Evolutionary conservation across 2,888 invertebrate species (phyloP).

Genomic region (Mesoligia furuncula): DNA sequence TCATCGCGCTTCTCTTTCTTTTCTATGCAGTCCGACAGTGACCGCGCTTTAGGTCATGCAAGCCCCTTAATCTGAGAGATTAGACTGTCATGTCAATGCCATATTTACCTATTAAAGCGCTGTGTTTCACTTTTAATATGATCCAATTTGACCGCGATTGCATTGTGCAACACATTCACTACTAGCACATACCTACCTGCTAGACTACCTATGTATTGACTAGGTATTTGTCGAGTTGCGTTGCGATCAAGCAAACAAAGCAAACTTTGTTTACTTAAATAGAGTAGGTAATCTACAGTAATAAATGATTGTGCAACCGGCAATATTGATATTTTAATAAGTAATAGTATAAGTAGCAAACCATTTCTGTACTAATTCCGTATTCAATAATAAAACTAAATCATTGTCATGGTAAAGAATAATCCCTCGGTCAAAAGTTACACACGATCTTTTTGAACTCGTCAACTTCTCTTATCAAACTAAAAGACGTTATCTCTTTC

Average conservation of each 20-base stretch:
- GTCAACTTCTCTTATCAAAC: slow-evolving; percentile 50
- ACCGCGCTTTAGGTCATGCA: too few species aligned
- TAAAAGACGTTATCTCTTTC: slow-evolving; percentile 40
- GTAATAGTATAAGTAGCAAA: background rate
- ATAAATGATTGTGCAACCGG: background rate
- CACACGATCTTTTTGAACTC: slow-evolving; percentile 34
- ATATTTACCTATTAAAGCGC: slow-evolving; percentile 17
- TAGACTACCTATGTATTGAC: background rate
- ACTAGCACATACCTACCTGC: background rate
- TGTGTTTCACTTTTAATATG: slow-evolving; percentile 14
- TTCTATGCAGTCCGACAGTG: too few species aligned
- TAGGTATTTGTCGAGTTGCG: background rate
- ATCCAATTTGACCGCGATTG: slow-evolving; percentile 41
- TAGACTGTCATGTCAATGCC: too few species aligned
- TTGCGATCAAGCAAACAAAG: background rate
- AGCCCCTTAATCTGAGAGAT: too few species aligned
- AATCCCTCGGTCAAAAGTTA: slow-evolving; percentile 19
- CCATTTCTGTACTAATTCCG: background rate
- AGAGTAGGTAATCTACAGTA: background rate
- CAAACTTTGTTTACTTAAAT: slow-evolving; percentile 3
- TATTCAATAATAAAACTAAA: slow-evolving; percentile 19
- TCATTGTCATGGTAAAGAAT: slow-evolving; percentile 1
- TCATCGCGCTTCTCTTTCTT: too few species aligned
- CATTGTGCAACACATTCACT: slow-evolving; percentile 40
- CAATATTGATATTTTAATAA: background rate